Evolutionary conservation across 2,888 invertebrate species (phyloP).

Genomic region (Chirona hameri): DNA sequence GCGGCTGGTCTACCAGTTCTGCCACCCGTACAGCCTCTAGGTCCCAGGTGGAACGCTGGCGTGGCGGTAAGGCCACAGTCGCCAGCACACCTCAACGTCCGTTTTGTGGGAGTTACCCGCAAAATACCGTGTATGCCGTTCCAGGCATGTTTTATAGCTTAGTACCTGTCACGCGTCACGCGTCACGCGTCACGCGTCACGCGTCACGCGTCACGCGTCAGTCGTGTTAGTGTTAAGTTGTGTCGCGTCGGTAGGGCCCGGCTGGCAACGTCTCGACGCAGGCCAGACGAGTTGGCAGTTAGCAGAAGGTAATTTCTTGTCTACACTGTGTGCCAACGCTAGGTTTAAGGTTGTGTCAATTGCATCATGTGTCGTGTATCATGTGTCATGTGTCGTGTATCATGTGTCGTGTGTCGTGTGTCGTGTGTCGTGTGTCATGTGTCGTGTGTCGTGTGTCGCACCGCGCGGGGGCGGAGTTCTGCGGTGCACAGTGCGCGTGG

Average conservation of each 20-base stretch:
- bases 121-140: slow-evolving; percentile 29
- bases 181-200: no score
- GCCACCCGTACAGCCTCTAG: slow-evolving; percentile 86
- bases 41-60: slow-evolving; percentile 8
- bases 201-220: no score
- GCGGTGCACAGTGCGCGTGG: background rate
- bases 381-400: no score
- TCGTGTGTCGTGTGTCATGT: no score
- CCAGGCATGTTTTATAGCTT: background rate
- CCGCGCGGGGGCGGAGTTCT: background rate
- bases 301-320: slow-evolving; percentile 7
- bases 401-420: no score
- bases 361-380: no score
- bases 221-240: background rate
- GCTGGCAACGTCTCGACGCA: background rate
- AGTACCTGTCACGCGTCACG: background rate
- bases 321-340: background rate
- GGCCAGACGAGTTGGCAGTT: background rate
- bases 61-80: slow-evolving; percentile 14
- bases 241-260: background rate
- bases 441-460: no score
- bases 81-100: slow-evolving; percentile 7
- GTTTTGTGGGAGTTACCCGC: slow-evolving; percentile 24
- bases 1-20: slow-evolving; percentile 97
- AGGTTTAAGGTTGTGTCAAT: background rate